These are phyloP conservation scores for Aradophagus sp. DNA, from an alignment of 1,140 invertebrate species.

Conservation along the genomic window DNA sequence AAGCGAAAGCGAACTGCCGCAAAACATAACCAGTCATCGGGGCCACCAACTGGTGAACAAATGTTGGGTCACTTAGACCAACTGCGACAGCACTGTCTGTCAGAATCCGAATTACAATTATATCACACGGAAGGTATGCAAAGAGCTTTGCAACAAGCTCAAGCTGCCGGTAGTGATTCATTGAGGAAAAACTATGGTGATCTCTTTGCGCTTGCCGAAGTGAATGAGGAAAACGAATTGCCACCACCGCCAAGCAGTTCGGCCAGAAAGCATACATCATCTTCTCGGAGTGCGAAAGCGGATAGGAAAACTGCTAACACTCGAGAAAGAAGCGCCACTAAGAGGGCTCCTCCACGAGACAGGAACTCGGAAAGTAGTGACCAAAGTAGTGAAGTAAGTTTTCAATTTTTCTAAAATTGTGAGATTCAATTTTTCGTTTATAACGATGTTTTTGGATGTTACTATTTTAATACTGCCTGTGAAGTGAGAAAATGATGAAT, in stretches of 20 bases:
- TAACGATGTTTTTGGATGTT: too few relatives aligned
- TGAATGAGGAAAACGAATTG: slow-evolving; percentile 83
- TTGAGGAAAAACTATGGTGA: slow-evolving; percentile 93
- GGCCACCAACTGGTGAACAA: slow-evolving; percentile 83
- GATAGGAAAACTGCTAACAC: slow-evolving; percentile 70
- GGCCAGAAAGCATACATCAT: slow-evolving; percentile 75
- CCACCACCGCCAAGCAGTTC: slow-evolving; percentile 76
- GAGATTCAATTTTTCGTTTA: too few relatives aligned
- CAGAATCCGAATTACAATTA: slow-evolving; percentile 78
- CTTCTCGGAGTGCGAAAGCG: slow-evolving; percentile 67
- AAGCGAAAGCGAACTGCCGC: slow-evolving; percentile 87
- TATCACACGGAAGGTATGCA: slow-evolving; percentile 91
- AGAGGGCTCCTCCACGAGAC: slow-evolving; percentile 76
- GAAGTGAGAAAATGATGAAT: too few relatives aligned
- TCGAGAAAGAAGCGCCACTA: slow-evolving; percentile 72
- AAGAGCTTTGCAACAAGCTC: slow-evolving; percentile 87
- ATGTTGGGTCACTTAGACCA: slow-evolving; percentile 94
- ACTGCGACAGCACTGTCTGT: slow-evolving; percentile 84
- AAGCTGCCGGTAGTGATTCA: slow-evolving; percentile 86
- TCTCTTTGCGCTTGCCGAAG: slow-evolving; percentile 91
- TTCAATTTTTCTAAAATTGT: too few relatives aligned
- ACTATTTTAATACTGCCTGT: too few relatives aligned
- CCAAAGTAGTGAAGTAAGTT: slow-evolving; percentile 84
- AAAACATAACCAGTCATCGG: slow-evolving; percentile 78
- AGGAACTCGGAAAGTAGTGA: slow-evolving; percentile 82